A percentile compares a stretch with the other conserved stretches of the same genome.
Evolutionary conservation across 1,140 invertebrate genomes (phyloP).

Genomic region (Drosophila ercepeae): DNA sequence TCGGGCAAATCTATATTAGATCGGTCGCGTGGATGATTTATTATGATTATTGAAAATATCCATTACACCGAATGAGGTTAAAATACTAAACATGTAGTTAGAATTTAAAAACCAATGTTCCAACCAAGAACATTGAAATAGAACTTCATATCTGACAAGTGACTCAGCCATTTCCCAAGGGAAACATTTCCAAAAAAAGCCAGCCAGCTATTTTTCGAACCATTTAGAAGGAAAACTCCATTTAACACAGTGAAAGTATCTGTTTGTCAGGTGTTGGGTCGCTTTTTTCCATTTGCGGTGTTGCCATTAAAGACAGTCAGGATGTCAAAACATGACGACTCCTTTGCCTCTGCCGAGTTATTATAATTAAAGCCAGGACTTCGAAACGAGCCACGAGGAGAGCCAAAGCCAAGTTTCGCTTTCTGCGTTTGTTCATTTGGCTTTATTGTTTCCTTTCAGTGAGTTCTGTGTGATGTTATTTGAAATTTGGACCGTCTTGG

Average conservation of each 20-base stretch:
- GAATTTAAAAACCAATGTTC: neutral
- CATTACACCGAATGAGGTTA: neutral
- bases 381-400: constrained; percentile 12
- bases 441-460: constrained; percentile 47
- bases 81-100: neutral
- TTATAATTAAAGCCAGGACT: constrained; percentile 46
- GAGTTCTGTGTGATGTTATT: constrained; percentile 61
- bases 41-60: neutral
- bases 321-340: constrained; percentile 38
- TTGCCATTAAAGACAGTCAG: constrained; percentile 35
- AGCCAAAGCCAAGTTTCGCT: no score
- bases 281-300: constrained; percentile 27
- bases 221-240: constrained; percentile 37
- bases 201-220: constrained; percentile 28
- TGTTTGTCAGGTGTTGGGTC: constrained; percentile 24
- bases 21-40: constrained; percentile 6
- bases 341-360: constrained; percentile 9
- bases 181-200: constrained; percentile 20
- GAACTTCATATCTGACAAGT: constrained; percentile 12
- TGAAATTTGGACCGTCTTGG: constrained; percentile 61
- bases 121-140: neutral
- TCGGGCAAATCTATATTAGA: constrained; percentile 22
- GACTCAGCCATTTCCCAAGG: constrained; percentile 26
- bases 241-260: constrained; percentile 14
- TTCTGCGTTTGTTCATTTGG: constrained; percentile 15